Conservation (phyloP, 2,797 vertebrate genomes). For the Myotis findleyi region DNA sequence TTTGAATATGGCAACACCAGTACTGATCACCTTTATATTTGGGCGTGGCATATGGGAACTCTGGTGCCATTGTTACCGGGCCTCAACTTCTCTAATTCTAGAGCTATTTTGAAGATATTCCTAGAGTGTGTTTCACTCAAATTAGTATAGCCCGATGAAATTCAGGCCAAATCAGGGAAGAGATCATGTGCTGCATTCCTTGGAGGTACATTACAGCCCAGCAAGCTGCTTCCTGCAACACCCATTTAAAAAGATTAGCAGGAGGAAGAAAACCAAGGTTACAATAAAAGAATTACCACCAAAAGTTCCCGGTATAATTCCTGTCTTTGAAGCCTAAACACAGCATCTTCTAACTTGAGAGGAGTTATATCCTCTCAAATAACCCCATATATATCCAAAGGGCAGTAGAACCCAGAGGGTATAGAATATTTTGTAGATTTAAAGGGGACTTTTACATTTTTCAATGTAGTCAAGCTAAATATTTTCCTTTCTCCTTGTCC, state of each 20-base stretch:
- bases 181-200: conserved; percentile 19
- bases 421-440: conserved; percentile 12
- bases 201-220: conserved; percentile 18
- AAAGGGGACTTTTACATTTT: conserved; percentile 24
- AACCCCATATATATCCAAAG: neutral
- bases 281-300: conserved; percentile 29
- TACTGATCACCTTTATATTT: neutral
- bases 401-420: neutral
- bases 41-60: neutral
- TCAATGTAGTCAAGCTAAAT: neutral
- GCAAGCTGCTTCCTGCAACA: conserved; percentile 50
- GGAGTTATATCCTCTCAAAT: neutral
- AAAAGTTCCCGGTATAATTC: conserved; percentile 41
- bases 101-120: conserved; percentile 38
- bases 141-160: conserved; percentile 48
- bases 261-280: conserved; percentile 62
- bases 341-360: neutral
- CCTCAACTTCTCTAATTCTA: conserved; percentile 1
- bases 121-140: conserved; percentile 36
- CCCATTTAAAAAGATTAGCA: conserved; percentile 65
- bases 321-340: conserved; percentile 60
- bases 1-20: neutral
- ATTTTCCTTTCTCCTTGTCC: neutral
- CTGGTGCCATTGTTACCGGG: neutral
- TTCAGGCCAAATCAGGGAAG: conserved; percentile 66